phyloP scores from a whole-genome alignment of 1,140 invertebrate species.

The Amphibalanus amphitrite region DNA sequence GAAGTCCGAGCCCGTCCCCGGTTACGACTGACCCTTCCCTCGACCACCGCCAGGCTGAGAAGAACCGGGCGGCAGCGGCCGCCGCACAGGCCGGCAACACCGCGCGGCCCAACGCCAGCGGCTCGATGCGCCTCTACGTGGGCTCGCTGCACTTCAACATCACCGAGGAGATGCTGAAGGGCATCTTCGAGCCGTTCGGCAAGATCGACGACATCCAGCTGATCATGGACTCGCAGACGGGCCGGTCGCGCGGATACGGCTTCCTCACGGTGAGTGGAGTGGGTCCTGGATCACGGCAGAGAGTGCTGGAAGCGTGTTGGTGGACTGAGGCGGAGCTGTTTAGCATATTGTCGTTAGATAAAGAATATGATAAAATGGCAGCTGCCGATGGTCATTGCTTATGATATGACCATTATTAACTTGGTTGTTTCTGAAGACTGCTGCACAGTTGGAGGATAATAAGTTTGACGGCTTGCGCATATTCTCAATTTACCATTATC shows the following conservation, averaged over 20 bases:
- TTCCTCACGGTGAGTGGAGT: constrained; percentile 92
- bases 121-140: constrained; percentile 92
- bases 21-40: background rate
- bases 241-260: constrained; percentile 90
- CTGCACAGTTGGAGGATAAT: too few species aligned
- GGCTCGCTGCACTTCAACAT: constrained; percentile 98
- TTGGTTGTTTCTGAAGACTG: too few species aligned
- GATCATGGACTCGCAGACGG: constrained; percentile 86
- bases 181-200: constrained; percentile 99
- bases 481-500: too few species aligned
- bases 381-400: too few species aligned
- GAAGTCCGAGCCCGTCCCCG: too few species aligned
- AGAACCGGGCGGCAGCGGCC: constrained; percentile 66
- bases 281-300: too few species aligned
- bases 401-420: too few species aligned
- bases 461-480: too few species aligned
- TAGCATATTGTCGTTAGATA: too few species aligned
- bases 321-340: too few species aligned
- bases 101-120: constrained; percentile 31
- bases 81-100: constrained; percentile 22
- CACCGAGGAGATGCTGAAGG: constrained; percentile 94
- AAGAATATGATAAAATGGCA: too few species aligned
- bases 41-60: constrained; percentile 63
- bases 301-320: too few species aligned
- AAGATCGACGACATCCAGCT: constrained; percentile 95